A percentile compares a stretch with the other conserved stretches of the same genome.
Evolutionary conservation across 1,140 invertebrate species (phyloP).

Genomic region (Micrasema minimum): DNA sequence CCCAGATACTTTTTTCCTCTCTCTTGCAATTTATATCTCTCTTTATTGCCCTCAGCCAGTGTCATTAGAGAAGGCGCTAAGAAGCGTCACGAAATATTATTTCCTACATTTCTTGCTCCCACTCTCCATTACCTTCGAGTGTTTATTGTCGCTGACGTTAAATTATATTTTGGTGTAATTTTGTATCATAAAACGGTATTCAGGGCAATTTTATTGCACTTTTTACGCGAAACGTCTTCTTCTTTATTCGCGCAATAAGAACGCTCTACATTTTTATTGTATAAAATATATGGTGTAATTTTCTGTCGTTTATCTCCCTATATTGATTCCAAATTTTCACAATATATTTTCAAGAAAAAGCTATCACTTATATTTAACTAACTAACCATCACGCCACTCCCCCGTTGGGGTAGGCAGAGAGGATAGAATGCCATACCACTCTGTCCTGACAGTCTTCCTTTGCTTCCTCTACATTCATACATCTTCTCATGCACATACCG

Average conservation of each 20-base stretch:
- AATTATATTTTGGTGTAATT: conserved; percentile 12
- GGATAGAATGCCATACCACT: too few relatives aligned
- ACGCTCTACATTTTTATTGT: too few relatives aligned
- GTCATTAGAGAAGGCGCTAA: conserved; percentile 24
- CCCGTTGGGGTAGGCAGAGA: too few relatives aligned
- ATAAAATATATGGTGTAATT: too few relatives aligned
- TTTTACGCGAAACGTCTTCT: conserved; percentile 12
- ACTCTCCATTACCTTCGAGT: conserved; percentile 3
- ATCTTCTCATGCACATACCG: too few relatives aligned
- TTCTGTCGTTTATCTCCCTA: too few relatives aligned
- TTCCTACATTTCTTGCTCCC: background rate
- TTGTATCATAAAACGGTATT: conserved; percentile 12
- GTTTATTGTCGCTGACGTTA: conserved; percentile 24
- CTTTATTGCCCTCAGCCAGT: conserved; percentile 20
- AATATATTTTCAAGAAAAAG: too few relatives aligned
- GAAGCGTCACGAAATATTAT: conserved; percentile 11
- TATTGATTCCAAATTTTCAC: too few relatives aligned
- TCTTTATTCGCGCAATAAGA: background rate
- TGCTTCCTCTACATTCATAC: too few relatives aligned
- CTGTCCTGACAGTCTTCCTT: too few relatives aligned
- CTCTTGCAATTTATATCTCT: conserved; percentile 5
- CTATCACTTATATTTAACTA: too few relatives aligned
- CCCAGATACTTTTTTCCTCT: background rate
- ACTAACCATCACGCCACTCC: too few relatives aligned
- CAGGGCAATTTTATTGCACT: background rate